Evolutionary conservation across 2,797 vertebrate genomes (phyloP).

Genomic region (Zenarchopterus dispar): DNA sequence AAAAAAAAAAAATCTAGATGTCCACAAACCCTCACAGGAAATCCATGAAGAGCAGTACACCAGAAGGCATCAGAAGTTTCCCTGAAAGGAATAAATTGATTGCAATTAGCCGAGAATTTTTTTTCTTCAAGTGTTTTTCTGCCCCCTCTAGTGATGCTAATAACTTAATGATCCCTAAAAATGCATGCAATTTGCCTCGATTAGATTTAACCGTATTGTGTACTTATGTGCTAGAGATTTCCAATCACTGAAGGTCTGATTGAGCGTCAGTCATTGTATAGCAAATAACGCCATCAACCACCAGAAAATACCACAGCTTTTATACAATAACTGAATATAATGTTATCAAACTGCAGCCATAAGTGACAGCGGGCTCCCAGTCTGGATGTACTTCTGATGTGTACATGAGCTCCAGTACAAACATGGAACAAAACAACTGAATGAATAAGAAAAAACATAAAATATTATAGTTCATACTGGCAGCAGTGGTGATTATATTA

Average conservation of each 20-base stretch:
- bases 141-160: constrained; percentile 80
- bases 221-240: constrained; percentile 73
- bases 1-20: too few relatives aligned
- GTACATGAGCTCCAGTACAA: too few relatives aligned
- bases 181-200: constrained; percentile 78
- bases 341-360: constrained; percentile 23
- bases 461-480: too few relatives aligned
- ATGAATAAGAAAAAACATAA: too few relatives aligned
- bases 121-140: constrained; percentile 73
- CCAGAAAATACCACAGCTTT: constrained; percentile 38
- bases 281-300: constrained; percentile 51
- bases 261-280: constrained; percentile 55
- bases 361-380: background rate
- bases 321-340: constrained; percentile 21
- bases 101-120: constrained; percentile 73
- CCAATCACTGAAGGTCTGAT: constrained; percentile 66
- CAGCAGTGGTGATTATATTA: too few relatives aligned
- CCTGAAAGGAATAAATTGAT: constrained; percentile 77
- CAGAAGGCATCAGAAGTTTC: constrained; percentile 64
- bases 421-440: too few relatives aligned
- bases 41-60: constrained; percentile 53
- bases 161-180: constrained; percentile 80
- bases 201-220: constrained; percentile 75
- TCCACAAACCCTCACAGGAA: constrained; percentile 34
- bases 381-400: too few relatives aligned